Evolutionary conservation across 2,113 vertebrate genomes (phyloP), one percentile per base, ranked within the genome.

Genomic region (Corythaeola cristata): DNA sequence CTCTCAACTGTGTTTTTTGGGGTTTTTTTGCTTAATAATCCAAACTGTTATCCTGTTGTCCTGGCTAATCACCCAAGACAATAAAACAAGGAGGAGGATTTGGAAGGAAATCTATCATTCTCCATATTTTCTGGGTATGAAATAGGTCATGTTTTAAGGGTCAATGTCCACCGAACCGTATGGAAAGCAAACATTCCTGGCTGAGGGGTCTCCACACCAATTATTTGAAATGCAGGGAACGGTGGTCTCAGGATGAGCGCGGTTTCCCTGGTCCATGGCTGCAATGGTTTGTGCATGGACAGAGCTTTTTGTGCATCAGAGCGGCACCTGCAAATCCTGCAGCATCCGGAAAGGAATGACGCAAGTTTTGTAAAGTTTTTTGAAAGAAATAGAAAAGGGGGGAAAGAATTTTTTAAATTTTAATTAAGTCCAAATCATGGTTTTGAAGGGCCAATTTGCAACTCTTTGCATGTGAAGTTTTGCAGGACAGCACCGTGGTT

Each of bases 351-450:
- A 59, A 58, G 52, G 30, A 67, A 32, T 4, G 11, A 2, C 58
- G 15, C 6, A 20, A 84, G 28, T n/a, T n/a, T 37, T 49, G 84
- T 33, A 14, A 71, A 64, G 6, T 20, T 49, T 17, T 50, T 35
- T 15, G 26, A 59, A 74, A 50, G 4, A 49, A 30, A 37, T 3
- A 11, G 3, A 23, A 20, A 79, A 76, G 3, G 0, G 7, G 0
- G 0, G 2, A 4, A 2, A 22, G 10, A 5, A 19, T 5, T 15
- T 27, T 4, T 6, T 8, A 9, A 20, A 23, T 35, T 75, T 66
- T 53, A 41, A n/a, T 49, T 6, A 26, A 67, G 19, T 39, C 33
- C n/a, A 64, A 89, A 12, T 24, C 28, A 4, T 9, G 1, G 14
- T 28, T 60, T 17, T 5, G 39, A 14, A 60, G 26, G 19, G 17